Evolutionary conservation across 2,113 vertebrate species (phyloP), one percentile per base, ranked within the genome.

Genomic region (Pterocles gutturalis): DNA sequence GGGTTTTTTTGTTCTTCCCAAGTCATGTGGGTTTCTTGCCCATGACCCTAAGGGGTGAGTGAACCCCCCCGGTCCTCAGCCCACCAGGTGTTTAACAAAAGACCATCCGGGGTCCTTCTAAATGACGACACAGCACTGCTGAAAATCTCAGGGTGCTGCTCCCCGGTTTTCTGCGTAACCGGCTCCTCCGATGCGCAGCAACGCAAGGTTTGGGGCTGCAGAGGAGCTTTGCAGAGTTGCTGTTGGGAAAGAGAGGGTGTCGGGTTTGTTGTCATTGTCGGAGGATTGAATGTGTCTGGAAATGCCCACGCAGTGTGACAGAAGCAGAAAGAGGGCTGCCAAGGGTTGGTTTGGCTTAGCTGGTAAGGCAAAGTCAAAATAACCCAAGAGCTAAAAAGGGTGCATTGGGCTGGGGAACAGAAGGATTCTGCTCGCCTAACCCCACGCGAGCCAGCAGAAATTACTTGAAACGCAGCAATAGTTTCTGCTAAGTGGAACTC

Each of bases 101-200:
- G 41, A 41, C 13, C 41, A 41, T 41, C 41, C 41, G 41, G 41
- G 13, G 4, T 12, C 41, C 41, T 41, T 6, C 41, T 41, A 13
- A 41, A 41, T 11, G 4, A 10, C 38, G 38, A 41, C 38, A 41
- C 38, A 6, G 36, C 1, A 5, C 31, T 14, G 33, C 19, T n/a
- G 55, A 25, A 9, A 3, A 9, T 2, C 4, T 7, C 60, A 9
- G 0, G 2, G 58, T 3, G 46, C 22, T 31, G 53, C 33, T 55
- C 55, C 7, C 34, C 43, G 5, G 1, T 7, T 38, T 60, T 17
- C 49, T 65, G 28, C 9, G 17, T 6, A 19, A 2, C 19, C 4
- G 38, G 22, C 26, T 34, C 13, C 41, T 34, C 14, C 1, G 0
- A 45, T 0, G 10, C 1, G 16, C 2, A 6, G 16, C 20, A 7